Conservation (phyloP, 2,113 vertebrate species). For the Apteryx mantelli region DNA sequence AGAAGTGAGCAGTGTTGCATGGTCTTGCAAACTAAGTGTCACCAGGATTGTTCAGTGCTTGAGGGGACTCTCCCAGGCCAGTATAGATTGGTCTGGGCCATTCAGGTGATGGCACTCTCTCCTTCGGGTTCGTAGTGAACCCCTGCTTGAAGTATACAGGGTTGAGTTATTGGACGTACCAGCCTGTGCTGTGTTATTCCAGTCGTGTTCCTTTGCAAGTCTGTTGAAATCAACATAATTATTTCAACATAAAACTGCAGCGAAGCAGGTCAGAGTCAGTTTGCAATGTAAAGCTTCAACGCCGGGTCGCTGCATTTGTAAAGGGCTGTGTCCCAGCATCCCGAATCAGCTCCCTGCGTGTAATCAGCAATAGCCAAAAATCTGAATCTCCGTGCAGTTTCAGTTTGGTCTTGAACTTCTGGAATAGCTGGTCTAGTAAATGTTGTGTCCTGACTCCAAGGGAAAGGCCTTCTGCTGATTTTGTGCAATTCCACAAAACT, state of each 20-base stretch:
- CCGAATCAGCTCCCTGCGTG: background rate
- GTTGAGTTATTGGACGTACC: background rate
- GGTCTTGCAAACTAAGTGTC: background rate
- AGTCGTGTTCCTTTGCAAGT: background rate
- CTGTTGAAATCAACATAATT: accelerated
- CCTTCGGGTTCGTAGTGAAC: accelerated
- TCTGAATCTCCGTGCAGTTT: background rate
- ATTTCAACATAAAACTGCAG: accelerated
- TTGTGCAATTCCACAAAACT: background rate
- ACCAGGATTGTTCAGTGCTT: background rate
- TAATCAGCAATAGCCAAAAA: background rate
- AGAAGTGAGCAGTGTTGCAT: background rate
- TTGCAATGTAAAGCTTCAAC: accelerated
- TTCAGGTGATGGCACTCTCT: background rate
- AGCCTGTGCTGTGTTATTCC: background rate
- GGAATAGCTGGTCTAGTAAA: background rate
- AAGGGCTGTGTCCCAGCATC: background rate
- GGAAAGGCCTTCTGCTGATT: background rate
- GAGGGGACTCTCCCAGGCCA: background rate
- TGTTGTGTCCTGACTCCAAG: background rate
- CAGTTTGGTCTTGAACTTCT: background rate
- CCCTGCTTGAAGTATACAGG: background rate
- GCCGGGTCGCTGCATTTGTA: accelerated
- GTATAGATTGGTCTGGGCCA: background rate
- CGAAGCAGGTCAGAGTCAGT: background rate